Percentiles rank a stretch among this genome's conserved stretches.
Conservation (phyloP, 2,888 invertebrate genomes). For the Hyposoter didymator region DNA sequence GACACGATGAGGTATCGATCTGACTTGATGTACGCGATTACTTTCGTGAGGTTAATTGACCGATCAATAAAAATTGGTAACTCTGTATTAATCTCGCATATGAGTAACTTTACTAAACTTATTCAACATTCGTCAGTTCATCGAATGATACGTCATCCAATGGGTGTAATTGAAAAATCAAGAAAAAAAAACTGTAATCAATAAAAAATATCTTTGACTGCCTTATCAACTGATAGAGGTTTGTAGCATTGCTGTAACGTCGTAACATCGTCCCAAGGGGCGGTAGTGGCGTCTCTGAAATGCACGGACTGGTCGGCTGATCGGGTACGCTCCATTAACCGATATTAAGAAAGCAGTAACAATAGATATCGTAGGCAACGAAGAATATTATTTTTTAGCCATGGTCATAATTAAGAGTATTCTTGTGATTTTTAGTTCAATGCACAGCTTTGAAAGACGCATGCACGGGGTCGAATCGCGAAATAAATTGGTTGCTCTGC, state of each 20-base stretch:
- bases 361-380: slow-evolving; percentile 47
- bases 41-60: background rate
- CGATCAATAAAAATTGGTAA: background rate
- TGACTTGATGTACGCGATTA: background rate
- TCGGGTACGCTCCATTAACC: slow-evolving; percentile 69
- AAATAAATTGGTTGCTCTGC: slow-evolving; percentile 6
- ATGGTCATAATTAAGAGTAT: background rate
- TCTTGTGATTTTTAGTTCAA: slow-evolving; percentile 4
- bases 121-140: background rate
- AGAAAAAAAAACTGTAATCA: background rate
- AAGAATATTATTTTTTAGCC: background rate
- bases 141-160: background rate
- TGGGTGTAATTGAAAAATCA: background rate
- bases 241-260: slow-evolving; percentile 25
- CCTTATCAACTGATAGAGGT: slow-evolving; percentile 54
- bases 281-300: slow-evolving; percentile 71
- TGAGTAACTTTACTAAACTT: background rate
- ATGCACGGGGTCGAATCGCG: slow-evolving; percentile 45
- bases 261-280: slow-evolving; percentile 50
- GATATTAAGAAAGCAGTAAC: slow-evolving; percentile 39
- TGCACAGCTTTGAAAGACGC: slow-evolving; percentile 36
- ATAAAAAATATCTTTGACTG: slow-evolving; percentile 4
- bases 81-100: background rate
- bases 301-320: slow-evolving; percentile 67
- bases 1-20: slow-evolving; percentile 3